Evolutionary conservation across 2,113 vertebrate species (phyloP).

Genomic region (Plecturocebus donacophilus): DNA sequence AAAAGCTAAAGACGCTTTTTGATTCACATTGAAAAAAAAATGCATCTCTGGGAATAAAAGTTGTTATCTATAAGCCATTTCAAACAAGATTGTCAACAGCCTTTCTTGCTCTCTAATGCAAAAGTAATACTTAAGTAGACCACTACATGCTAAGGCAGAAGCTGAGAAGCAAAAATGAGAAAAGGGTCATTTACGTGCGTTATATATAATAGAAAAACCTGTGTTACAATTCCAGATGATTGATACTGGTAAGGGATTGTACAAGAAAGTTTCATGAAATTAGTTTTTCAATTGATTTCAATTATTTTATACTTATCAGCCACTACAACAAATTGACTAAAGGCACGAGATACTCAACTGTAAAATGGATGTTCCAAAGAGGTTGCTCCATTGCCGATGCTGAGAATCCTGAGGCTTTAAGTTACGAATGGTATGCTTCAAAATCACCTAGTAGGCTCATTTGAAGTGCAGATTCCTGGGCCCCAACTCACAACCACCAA

Average conservation of each 20-base stretch:
- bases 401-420: neutral
- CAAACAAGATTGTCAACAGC: neutral
- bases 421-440: neutral
- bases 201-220: neutral
- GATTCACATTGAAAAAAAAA: neutral
- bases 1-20: neutral
- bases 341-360: neutral
- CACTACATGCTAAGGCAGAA: neutral
- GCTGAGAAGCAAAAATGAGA: neutral
- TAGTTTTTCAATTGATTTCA: slow-evolving; percentile 25
- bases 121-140: neutral
- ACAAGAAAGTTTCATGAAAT: neutral
- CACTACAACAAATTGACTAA: slow-evolving; percentile 11
- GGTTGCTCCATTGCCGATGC: neutral
- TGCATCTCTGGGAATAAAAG: neutral
- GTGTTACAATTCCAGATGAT: neutral
- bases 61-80: neutral
- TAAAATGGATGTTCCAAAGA: neutral
- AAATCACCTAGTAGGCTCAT: neutral
- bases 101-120: neutral
- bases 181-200: neutral
- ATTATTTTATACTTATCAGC: neutral
- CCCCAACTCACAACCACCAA: neutral
- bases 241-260: neutral
- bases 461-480: neutral